A percentile compares a stretch with the other conserved stretches of the same genome.
phyloP scores from a whole-genome alignment of 2,888 invertebrate genomes.

The Cephus runcator region DNA sequence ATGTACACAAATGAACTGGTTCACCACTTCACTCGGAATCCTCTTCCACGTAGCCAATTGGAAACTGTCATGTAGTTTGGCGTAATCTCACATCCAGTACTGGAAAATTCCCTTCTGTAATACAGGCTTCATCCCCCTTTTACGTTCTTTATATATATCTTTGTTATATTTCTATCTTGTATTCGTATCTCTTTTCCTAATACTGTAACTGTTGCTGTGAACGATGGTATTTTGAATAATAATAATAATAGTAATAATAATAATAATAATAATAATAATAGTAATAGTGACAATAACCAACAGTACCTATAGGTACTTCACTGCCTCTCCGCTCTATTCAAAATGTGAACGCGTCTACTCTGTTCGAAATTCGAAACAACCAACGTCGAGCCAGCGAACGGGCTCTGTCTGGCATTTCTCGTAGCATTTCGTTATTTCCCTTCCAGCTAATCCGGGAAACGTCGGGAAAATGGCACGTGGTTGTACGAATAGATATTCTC shows the following conservation, averaged over 20 bases:
- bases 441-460: neutral
- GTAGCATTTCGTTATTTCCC: neutral
- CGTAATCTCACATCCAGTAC: neutral
- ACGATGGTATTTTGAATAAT: too few relatives aligned
- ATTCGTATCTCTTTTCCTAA: neutral
- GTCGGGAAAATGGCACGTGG: neutral
- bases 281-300: neutral
- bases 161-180: neutral
- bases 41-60: neutral
- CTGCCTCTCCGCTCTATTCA: neutral
- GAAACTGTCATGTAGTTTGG: neutral
- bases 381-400: neutral
- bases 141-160: neutral
- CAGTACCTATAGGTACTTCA: neutral
- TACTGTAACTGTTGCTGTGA: neutral
- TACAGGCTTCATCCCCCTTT: neutral
- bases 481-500: neutral
- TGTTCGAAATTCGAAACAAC: neutral
- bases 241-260: too few relatives aligned
- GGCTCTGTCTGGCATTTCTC: neutral
- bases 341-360: neutral
- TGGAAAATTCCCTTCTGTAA: neutral
- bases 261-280: neutral
- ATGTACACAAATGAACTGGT: slow-evolving; percentile 7
- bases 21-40: neutral